Evolutionary conservation across 2,888 invertebrate species (phyloP), one percentile per base, ranked within the genome.

Genomic region (Epistrophe eligans): DNA sequence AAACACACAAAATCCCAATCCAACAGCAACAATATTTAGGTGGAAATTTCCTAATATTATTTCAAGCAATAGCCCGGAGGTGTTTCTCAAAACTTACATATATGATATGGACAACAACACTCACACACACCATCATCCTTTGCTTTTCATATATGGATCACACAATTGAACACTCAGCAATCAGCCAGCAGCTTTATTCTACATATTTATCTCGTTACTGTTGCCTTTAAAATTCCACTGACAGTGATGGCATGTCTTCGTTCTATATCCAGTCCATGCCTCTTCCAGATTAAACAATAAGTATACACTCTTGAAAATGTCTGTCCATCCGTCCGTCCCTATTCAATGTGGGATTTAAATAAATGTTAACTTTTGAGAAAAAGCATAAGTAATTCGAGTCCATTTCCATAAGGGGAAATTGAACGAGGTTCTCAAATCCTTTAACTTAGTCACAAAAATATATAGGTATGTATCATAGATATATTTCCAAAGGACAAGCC

Each of bases 331-430:
- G 73, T 72, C 17, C n/a, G 15, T 11, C 64, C 81, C 77, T 77
- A 71, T 82, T 85, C 85, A 71, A 52, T 55, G 66, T 72, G 64
- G 50, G 79, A 87, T 79, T 87, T 87, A 83, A 79, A 83, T 87
- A 87, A 87, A 87, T 77, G 83, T 87, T 87, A 87, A 82, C 87
- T 83, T 87, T 79, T 83, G 83, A 83, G 83, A 76, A 79, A 83
- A 79, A 79, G 82, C 79, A 83, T 83, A 83, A 87, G 87, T 87
- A 87, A 83, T 83, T 83, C 60, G 66, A 87, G 79, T 83, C 76
- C 76, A 83, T 87, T 87, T 87, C 70, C 83, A 87, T 74, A 72
- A 83, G 79, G 57, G 76, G 79, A 83, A 87, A 87, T 83, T 87
- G 83, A 83, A 83, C 76, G 82, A 87, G 64, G 73, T 76, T 52